Base-by-base conservation (phyloP, 2,797 vertebrate species). In the Eremophila alpestris region DNA sequence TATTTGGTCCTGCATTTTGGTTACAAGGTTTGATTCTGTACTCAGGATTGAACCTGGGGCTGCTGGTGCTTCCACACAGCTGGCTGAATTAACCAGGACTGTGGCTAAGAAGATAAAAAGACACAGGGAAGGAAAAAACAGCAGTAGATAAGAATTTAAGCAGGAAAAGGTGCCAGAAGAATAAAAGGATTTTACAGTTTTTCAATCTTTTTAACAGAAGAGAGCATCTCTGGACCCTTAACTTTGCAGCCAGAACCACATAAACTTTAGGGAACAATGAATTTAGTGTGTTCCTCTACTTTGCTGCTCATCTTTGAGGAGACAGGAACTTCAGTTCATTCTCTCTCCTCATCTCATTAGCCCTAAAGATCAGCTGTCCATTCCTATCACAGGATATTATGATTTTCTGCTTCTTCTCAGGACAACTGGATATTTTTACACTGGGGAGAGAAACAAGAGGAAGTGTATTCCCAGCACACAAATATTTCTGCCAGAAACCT, bases 401-500 rank as follows among this genome's bases (percentile, higher is more conserved):
- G 68, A 93, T 73, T 54, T 38, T 83, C 93, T 81, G 65, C 68
- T 92, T 29, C 41, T 68, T 73, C 83, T 55, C 56, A 75, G 82
- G 52, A 52, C 43, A 45, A 74, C 60, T 51, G 62, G 45, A 58
- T 83, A 63, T 89, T 95, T 93, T 92, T n/a, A 85, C 5, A 8
- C 49, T 48, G 60, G 56, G n/a, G 49, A 64, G 59, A 79, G 27
- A 94, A 85, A 60, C n/a, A 86, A 78, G 81, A 93, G 52, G 67
- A 87, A 89, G 62, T 43, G 48, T 36, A 65, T 75, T 82, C 67
- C 62, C 48, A 64, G 16, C 14, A 22, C 64, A 43, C 9, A 27
- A 62, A 71, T 34, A 70, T 30, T 83, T 58, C 49, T 78, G 83
- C 78, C 93, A 90, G 73, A 83, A 96, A 54, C 19, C 34, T 82